Base-by-base conservation (phyloP, 2,113 vertebrate genomes). In the Scophthalmus maximus region DNA sequence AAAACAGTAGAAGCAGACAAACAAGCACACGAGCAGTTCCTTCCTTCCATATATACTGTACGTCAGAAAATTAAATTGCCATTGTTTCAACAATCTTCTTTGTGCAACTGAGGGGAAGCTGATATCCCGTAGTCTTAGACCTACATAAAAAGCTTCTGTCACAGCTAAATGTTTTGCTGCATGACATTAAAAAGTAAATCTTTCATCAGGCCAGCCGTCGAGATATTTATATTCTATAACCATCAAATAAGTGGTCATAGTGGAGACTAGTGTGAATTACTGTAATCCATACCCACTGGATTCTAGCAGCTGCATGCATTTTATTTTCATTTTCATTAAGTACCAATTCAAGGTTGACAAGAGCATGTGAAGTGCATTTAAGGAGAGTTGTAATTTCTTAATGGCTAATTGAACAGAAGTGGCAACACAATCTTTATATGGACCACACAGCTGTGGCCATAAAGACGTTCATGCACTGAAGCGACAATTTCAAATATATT, bases 321-420 rank as follows among this genome's bases (percentile, higher is more conserved):
- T 4, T 40, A 40, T 40, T 40, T n/a, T 40, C 18, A 79, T 67
- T 73, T 58, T 12, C 29, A 52, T 67, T 64, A 36, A 0, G 12
- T 3, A 40, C 17, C 20, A 46, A 53, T 47, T 34, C 61, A 70
- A 53, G 34, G 60, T 58, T 47, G 68, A 58, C 52, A 56, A 51
- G 46, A 64, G 1, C 20, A 63, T 58, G 20, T 71, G 11, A 17
- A 69, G 20, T 25, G 38, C 57, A 71, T 68, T 59, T 36, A 63
- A 27, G 6, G n/a, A 53, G 29, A 53, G 36, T 14, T 67, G 20
- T 67, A 49, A 36, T 52, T 52, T 68, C 22, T 52, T 30, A 47
- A 11, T 26, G 49, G 11, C 20, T 49, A 60, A 60, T 8, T 65
- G 15, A 73, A 50, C 34, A 44, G n/a, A 51, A 68, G 56, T 11